These are phyloP conservation scores for Odontophorus gujanensis DNA, from an alignment of 2,113 vertebrate species.

Conservation along the genomic window DNA sequence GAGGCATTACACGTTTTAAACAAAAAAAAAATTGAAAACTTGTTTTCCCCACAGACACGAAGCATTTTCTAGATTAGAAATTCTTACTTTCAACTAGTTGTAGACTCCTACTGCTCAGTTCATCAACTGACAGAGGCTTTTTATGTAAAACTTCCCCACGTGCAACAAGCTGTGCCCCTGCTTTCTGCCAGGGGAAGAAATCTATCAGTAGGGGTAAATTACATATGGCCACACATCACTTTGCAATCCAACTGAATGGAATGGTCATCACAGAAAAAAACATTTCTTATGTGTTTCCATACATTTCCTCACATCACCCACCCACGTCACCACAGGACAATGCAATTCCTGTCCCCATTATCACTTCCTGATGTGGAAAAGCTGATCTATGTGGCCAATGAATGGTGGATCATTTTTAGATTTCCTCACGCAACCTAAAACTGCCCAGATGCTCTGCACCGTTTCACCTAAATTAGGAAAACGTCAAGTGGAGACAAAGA, in stretches of 20 bases:
- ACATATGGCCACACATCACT: not conserved
- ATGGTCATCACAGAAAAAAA: not conserved
- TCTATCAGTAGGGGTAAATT: slow-evolving; percentile 12
- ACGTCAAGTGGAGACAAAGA: slow-evolving; percentile 40
- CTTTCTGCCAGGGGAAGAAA: slow-evolving; percentile 29
- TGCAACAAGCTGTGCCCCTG: not conserved
- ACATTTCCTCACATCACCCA: slow-evolving; percentile 65
- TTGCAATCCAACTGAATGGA: slow-evolving; percentile 46
- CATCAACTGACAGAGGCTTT: not conserved
- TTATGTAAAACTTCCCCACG: not conserved
- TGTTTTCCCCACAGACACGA: not conserved
- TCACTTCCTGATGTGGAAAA: slow-evolving; percentile 75
- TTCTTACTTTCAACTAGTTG: not conserved
- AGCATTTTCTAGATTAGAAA: not conserved
- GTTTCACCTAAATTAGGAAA: slow-evolving; percentile 57
- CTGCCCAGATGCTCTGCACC: slow-evolving; percentile 54
- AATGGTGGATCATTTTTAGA: slow-evolving; percentile 61
- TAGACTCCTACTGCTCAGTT: not conserved
- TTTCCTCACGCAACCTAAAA: slow-evolving; percentile 56
- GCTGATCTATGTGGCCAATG: slow-evolving; percentile 59
- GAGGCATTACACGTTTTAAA: not conserved
- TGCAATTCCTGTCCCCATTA: slow-evolving; percentile 70
- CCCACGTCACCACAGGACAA: slow-evolving; percentile 65
- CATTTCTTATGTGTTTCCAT: slow-evolving; percentile 68
- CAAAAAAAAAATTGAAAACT: not conserved